Percentiles rank a stretch among this genome's conserved stretches.
These are phyloP conservation scores for Aplysina aerophoba DNA, from an alignment of 37 sponge, comb jelly and placozoan genomes.

Conservation along the genomic window DNA sequence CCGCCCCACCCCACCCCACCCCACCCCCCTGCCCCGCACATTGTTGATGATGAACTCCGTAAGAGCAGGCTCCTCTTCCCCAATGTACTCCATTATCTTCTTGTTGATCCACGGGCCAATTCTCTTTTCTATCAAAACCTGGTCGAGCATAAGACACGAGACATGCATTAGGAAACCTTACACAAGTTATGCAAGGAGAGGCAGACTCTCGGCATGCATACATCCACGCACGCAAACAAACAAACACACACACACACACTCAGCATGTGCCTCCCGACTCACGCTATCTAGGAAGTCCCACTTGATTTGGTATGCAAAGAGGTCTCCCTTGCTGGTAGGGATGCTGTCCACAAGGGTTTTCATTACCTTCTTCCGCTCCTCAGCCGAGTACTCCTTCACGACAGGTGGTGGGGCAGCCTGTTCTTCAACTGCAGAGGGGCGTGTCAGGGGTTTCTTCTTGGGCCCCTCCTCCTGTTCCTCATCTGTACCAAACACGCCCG, in stretches of 20 bases:
- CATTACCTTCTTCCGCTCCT: conserved; percentile 89
- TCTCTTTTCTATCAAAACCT: conserved; percentile 91
- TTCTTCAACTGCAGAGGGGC: conserved; percentile 71
- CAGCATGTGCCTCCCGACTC: neutral
- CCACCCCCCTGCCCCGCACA: conserved; percentile 35
- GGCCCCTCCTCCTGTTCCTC: conserved; percentile 48
- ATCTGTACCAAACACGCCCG: conserved; percentile 62
- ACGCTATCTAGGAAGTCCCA: conserved; percentile 94
- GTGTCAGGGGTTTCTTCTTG: conserved; percentile 73
- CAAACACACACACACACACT: conserved; percentile 9
- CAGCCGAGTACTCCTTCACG: conserved; percentile 52
- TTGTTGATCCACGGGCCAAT: conserved; percentile 94
- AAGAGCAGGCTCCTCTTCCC: conserved; percentile 91
- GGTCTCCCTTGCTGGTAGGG: conserved; percentile 92
- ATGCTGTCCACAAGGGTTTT: conserved; percentile 89
- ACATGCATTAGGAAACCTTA: neutral
- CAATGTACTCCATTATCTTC: conserved; percentile 98
- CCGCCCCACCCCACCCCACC: too few species aligned
- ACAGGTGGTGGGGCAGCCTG: conserved; percentile 27
- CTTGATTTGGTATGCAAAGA: conserved; percentile 88
- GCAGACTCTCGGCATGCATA: neutral
- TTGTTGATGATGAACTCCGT: conserved; percentile 95
- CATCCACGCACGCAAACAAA: neutral
- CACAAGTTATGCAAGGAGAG: neutral
- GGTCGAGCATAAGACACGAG: neutral